Base-by-base conservation (phyloP, 2,797 vertebrate species). In the Sebastes matsubarae region DNA sequence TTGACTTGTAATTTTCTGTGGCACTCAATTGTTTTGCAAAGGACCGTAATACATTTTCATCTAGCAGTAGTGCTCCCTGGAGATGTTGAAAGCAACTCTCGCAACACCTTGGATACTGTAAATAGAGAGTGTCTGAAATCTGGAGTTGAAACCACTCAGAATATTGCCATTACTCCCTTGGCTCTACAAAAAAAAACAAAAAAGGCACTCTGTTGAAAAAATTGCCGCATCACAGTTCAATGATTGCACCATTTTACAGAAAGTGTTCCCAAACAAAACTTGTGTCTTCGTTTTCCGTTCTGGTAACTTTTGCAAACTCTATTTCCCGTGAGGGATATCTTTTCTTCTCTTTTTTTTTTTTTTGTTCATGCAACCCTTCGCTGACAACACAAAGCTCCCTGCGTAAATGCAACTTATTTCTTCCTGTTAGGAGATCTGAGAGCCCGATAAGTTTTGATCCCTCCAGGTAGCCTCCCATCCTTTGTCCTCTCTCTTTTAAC, bases 1-100 rank as follows among this genome's bases (percentile, higher is more conserved):
- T 90, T 89, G 84, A 93, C 87, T 91, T 87, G 72, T 83, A 72
- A 88, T 93, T 89, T 89, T 92, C 79, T 88, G 89, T 80, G 75
- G 76, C 58, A 30, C 63, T 75, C 72, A 79, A 78, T 88, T 91
- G 87, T 90, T 88, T 89, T 87, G 65, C 75, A 79, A 77, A 80
- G 82, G 52, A 71, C 61, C 32, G 22, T 84, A 55, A 86, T 89
- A 55, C 72, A 77, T 89, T 91, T 82, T 87, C 67, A 88, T 90
- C 87, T 70, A 12, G 22, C 8, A 50, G 25, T 58, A 80, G 72
- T 16, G 32, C 32, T 88, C 90, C 79, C 78, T 72, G 10, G 81
- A 89, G 85, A 86, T 71, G 72, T 32, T 73, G 54, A 81, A 77
- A 78, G 80, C 55, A 83, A 60, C 77, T 86, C 72, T 68, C 2